Base-by-base conservation (phyloP, 1,140 invertebrate species). In the Vanessa atalanta region DNA sequence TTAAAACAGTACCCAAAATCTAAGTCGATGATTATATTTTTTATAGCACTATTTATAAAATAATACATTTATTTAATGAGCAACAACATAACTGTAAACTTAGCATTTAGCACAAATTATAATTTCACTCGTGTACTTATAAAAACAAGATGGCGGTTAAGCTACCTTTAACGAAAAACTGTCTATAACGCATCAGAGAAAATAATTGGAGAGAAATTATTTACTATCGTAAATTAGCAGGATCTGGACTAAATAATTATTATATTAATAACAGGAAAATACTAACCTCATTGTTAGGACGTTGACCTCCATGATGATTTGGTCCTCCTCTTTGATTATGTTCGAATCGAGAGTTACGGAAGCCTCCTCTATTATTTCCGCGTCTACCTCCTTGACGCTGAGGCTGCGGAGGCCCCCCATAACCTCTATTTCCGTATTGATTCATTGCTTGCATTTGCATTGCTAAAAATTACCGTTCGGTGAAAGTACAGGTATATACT, bases 371-470 rank as follows among this genome's bases (percentile, higher is more conserved):
- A 64, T 88, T 87, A 61, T 83, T 83, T 31, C 89, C 88, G 77
- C 89, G 87, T 61, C 89, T 88, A 60, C 84, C 83, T n/a, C 85
- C 87, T 73, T 89, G 88, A 60, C 90, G 86, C 77, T 93, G 90
- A 2, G 90, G 90, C 64, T 93, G 90, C 3, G 90, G 90, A 60
- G 86, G 88, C 15, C 91, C 91, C n/a, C 89, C 91, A 80, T 87
- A 91, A 37, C 89, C 91, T 79, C 91, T 82, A 72, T 90, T 86
- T 55, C 85, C 88, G 70, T 84, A 93, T 76, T 89, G 84, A 88
- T 92, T 90, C 89, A 92, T 91, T 16, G 80, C 87, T 76, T 92
- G 88, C 86, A 89, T 89, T 86, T 92, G 87, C 87, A 90, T 90
- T 76, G 20, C 84, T 84, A 65, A 63, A 84, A 81, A 55, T 69